Evolutionary conservation across 2,888 invertebrate species (phyloP).

Genomic region (Zygothrica quintamaculata): DNA sequence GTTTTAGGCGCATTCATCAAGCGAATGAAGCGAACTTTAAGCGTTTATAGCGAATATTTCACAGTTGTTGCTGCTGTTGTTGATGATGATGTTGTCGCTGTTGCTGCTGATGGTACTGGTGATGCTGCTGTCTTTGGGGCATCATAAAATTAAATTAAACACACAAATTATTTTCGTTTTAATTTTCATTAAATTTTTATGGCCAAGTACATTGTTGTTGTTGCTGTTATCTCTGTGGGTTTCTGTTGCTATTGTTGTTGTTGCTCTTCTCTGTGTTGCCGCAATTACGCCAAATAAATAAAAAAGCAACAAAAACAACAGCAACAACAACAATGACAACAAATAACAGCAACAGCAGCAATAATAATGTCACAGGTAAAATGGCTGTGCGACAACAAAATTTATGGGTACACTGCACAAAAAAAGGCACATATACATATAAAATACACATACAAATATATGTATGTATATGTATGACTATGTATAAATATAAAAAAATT

Average conservation of each 20-base stretch:
- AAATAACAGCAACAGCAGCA: constrained; percentile 42
- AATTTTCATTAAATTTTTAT: constrained; percentile 80
- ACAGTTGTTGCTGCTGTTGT: constrained; percentile 34
- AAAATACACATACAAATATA: too few species aligned
- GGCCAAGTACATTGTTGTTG: constrained; percentile 53
- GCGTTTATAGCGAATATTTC: constrained; percentile 37
- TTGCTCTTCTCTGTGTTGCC: constrained; percentile 49
- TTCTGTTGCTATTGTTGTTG: constrained; percentile 37
- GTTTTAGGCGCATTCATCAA: constrained; percentile 77
- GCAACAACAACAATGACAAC: constrained; percentile 4
- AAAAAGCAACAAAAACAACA: constrained; percentile 47
- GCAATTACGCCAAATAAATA: constrained; percentile 76
- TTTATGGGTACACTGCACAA: constrained; percentile 59
- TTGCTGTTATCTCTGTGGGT: constrained; percentile 43
- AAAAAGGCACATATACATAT: too few species aligned
- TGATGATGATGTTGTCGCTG: constrained; percentile 3
- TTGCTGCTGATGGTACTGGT: constrained; percentile 15
- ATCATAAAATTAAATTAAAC: constrained; percentile 79
- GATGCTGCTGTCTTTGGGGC: constrained; percentile 62
- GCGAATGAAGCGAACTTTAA: constrained; percentile 42
- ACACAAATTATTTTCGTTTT: constrained; percentile 80
- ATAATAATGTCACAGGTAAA: constrained; percentile 80
- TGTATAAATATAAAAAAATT: constrained; percentile 7
- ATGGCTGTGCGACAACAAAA: constrained; percentile 63
- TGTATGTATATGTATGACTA: too few species aligned